These are phyloP conservation scores for Caradrina clavipalpis DNA, from an alignment of 2,888 invertebrate species.

Conservation along the genomic window DNA sequence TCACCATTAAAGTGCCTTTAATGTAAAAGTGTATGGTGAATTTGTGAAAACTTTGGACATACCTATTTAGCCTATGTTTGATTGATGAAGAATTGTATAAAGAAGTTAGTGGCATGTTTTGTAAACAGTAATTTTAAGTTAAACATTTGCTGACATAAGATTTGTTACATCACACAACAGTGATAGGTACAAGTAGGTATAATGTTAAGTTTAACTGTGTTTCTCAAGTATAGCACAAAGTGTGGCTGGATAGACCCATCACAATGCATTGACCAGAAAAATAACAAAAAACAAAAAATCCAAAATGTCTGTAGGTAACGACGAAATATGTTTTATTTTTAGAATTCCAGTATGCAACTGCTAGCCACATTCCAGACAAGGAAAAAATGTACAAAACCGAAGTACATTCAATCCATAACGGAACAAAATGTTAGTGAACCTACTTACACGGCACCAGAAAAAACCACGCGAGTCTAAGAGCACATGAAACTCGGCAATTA, in stretches of 20 bases:
- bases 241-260: neutral
- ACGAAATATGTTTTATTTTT: constrained; percentile 56
- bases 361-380: constrained; percentile 47
- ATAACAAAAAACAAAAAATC: constrained; percentile 4
- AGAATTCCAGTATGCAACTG: constrained; percentile 51
- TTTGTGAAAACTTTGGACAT: neutral
- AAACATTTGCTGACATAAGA: neutral
- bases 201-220: neutral
- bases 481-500: constrained; percentile 68
- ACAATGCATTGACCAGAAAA: neutral
- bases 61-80: neutral
- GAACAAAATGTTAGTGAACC: constrained; percentile 46
- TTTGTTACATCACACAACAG: neutral
- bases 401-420: constrained; percentile 43
- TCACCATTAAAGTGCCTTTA: no score
- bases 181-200: no score
- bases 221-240: constrained; percentile 5
- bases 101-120: constrained; percentile 2
- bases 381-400: constrained; percentile 50
- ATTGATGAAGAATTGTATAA: neutral
- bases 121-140: constrained; percentile 13
- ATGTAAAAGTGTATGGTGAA: no score
- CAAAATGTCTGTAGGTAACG: constrained; percentile 34
- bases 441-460: constrained; percentile 34
- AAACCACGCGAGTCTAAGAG: constrained; percentile 51